These are phyloP conservation scores for Lamellibrachia satsuma DNA, from an alignment of 2,888 invertebrate genomes.

Conservation along the genomic window DNA sequence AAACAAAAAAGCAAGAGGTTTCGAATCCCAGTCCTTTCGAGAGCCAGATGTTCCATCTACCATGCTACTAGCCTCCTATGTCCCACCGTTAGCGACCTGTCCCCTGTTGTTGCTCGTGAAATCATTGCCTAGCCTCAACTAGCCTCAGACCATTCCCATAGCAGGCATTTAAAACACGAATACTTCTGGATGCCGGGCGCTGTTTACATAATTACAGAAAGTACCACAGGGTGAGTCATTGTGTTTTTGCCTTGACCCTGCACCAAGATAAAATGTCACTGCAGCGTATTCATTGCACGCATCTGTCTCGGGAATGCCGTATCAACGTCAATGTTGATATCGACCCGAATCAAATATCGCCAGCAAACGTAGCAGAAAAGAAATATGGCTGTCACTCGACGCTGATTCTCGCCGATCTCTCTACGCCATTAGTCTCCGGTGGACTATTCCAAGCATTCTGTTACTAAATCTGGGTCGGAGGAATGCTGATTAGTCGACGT, in stretches of 20 bases:
- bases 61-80: too few species aligned
- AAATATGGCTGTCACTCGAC: neutral
- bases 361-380: neutral
- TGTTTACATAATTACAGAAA: neutral
- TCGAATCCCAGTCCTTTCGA: too few species aligned
- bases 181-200: too few species aligned
- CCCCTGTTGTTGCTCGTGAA: too few species aligned
- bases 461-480: neutral
- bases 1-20: too few species aligned
- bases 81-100: too few species aligned
- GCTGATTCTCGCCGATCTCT: neutral
- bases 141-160: too few species aligned
- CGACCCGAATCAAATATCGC: neutral
- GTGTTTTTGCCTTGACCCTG: neutral
- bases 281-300: neutral
- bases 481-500: neutral
- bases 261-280: neutral
- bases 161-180: too few species aligned
- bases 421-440: neutral
- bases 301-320: neutral
- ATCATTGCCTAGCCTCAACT: too few species aligned
- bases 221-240: neutral
- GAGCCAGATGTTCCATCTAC: too few species aligned
- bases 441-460: neutral
- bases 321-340: slow-evolving; percentile 3